phyloP scores from a whole-genome alignment of 1,140 invertebrate species.

The Anoplophora glabripennis region DNA sequence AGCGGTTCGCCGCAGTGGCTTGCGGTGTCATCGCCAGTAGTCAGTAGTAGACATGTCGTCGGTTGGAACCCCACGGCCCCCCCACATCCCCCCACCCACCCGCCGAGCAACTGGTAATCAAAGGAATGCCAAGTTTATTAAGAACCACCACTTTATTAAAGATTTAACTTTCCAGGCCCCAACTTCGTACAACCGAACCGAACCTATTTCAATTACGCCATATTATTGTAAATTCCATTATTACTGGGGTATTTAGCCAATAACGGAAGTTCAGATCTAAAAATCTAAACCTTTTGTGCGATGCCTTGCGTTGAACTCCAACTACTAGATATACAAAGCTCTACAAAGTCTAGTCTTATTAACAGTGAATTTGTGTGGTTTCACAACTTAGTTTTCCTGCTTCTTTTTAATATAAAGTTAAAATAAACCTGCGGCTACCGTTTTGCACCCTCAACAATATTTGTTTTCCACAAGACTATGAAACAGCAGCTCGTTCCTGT shows the following conservation, averaged over 20 bases:
- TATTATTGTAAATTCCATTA: conserved; percentile 9
- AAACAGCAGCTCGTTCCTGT: too few species aligned
- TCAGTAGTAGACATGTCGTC: neutral
- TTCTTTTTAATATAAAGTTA: too few species aligned
- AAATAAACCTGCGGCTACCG: too few species aligned
- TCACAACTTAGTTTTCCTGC: too few species aligned
- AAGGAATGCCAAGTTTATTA: conserved; percentile 11
- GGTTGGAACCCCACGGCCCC: neutral
- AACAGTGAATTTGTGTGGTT: too few species aligned
- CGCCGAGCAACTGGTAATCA: neutral
- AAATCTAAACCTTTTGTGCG: too few species aligned
- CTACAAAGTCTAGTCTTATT: too few species aligned
- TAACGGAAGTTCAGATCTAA: neutral
- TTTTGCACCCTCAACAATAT: too few species aligned
- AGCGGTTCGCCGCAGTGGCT: neutral
- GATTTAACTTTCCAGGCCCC: conserved; percentile 5
- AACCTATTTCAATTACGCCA: conserved; percentile 5
- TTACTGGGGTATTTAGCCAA: conserved; percentile 4
- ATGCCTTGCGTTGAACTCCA: too few species aligned
- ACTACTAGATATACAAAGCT: too few species aligned
- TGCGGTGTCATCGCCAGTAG: neutral
- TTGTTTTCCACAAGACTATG: too few species aligned
- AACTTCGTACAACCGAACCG: neutral
- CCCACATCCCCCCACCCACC: too few species aligned
- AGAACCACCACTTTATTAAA: conserved; percentile 6